Conservation (phyloP, 2,113 vertebrate species). For the Myiopsitta monachus region DNA sequence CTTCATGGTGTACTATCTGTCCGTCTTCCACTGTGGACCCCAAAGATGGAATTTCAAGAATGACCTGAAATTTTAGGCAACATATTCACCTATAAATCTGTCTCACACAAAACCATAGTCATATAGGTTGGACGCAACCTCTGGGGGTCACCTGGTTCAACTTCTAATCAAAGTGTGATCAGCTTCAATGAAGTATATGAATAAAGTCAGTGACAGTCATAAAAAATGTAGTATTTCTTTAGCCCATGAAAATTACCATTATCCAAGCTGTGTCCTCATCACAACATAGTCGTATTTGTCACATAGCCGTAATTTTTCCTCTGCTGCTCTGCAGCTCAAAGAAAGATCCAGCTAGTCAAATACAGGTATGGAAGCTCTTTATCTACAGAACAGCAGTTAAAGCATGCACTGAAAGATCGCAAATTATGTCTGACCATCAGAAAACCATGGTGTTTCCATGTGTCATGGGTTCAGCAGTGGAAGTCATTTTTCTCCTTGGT, state of each 20-base stretch:
- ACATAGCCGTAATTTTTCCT: neutral
- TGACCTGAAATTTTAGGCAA: neutral
- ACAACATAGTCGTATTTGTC: neutral
- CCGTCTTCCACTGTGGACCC: neutral
- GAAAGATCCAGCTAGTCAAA: neutral
- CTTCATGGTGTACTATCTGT: neutral
- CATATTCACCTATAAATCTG: neutral
- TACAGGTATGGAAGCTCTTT: neutral
- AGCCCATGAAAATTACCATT: neutral
- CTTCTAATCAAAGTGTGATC: neutral
- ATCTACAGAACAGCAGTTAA: neutral
- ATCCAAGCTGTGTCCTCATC: neutral
- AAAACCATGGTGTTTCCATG: neutral
- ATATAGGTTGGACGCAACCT: neutral
- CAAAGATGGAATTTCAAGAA: neutral
- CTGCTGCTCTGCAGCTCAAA: neutral
- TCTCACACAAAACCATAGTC: neutral
- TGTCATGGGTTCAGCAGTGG: too few relatives aligned
- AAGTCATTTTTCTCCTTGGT: too few relatives aligned
- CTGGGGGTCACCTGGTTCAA: neutral
- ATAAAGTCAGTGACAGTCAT: neutral
- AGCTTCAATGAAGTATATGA: neutral
- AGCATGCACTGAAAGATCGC: neutral
- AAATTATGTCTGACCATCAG: neutral
- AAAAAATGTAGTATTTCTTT: neutral